Conservation (phyloP, 1,140 invertebrate genomes). For the Penaeus chinensis region DNA sequence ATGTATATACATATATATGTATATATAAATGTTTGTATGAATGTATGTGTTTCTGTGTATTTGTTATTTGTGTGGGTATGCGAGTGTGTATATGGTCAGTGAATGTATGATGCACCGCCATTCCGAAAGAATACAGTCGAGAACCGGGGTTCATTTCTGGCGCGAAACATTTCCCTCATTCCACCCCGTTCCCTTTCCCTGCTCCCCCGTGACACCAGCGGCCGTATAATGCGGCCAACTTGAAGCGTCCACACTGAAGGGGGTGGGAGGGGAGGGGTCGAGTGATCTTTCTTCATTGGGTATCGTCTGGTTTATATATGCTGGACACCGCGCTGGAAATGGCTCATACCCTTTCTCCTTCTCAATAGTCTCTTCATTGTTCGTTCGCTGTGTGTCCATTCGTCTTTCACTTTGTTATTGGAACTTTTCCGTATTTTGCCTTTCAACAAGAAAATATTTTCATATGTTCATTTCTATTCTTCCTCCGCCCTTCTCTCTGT, state of each 20-base stretch:
- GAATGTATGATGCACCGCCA: background rate
- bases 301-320: conserved; percentile 52
- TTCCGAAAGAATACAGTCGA: background rate
- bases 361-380: background rate
- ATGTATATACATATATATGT: no score
- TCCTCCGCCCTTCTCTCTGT: no score
- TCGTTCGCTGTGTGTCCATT: no score
- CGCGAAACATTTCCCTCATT: conserved; percentile 56
- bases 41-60: background rate
- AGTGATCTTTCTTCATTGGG: conserved; percentile 49
- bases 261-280: no score
- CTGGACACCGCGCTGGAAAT: conserved; percentile 1
- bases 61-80: conserved; percentile 6
- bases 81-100: background rate
- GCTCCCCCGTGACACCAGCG: conserved; percentile 50
- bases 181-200: background rate
- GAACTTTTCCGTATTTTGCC: no score
- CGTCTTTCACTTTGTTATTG: no score
- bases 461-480: no score
- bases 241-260: conserved; percentile 27
- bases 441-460: no score
- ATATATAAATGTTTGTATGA: background rate
- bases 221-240: conserved; percentile 55
- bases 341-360: background rate
- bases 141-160: conserved; percentile 49